phyloP scores from a whole-genome alignment of 2,888 invertebrate species.

The Ecliptopera silaceata region DNA sequence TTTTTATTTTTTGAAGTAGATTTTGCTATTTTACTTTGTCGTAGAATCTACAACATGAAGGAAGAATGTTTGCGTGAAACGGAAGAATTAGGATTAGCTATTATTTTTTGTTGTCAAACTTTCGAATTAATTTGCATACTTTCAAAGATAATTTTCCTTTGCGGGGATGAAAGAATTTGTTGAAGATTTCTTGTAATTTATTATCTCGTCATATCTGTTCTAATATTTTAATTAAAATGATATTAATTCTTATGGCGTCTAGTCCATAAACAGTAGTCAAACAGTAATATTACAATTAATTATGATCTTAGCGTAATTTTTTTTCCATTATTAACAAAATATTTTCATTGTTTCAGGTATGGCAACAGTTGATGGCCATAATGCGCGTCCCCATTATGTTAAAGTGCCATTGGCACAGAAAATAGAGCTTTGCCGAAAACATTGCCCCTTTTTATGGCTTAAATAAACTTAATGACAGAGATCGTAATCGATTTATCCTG shows the following conservation, averaged over 20 bases:
- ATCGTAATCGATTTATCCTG: conserved; percentile 35
- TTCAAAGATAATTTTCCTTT: conserved; percentile 9
- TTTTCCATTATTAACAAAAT: conserved; percentile 2
- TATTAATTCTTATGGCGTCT: neutral
- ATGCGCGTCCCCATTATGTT: conserved; percentile 16
- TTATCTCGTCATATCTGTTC: conserved; percentile 11
- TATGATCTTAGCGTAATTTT: neutral
- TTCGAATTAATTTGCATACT: conserved; percentile 24
- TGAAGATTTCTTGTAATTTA: conserved; percentile 23
- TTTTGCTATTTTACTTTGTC: neutral
- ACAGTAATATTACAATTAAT: neutral
- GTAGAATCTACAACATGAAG: no score
- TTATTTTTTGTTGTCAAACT: conserved; percentile 21
- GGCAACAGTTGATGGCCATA: conserved; percentile 15
- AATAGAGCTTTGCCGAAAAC: conserved; percentile 23
- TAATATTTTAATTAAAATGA: conserved; percentile 7
- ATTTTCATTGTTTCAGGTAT: conserved; percentile 33
- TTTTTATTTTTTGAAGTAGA: conserved; percentile 40
- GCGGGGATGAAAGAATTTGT: conserved; percentile 7
- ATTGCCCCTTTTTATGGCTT: conserved; percentile 26
- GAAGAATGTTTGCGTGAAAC: conserved; percentile 19
- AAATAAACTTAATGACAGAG: conserved; percentile 34
- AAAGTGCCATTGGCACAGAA: conserved; percentile 22
- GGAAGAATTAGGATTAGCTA: conserved; percentile 20
- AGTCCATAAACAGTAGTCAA: neutral